phyloP scores from a whole-genome alignment of 2,888 invertebrate genomes.

The Tridacna gigas region DNA sequence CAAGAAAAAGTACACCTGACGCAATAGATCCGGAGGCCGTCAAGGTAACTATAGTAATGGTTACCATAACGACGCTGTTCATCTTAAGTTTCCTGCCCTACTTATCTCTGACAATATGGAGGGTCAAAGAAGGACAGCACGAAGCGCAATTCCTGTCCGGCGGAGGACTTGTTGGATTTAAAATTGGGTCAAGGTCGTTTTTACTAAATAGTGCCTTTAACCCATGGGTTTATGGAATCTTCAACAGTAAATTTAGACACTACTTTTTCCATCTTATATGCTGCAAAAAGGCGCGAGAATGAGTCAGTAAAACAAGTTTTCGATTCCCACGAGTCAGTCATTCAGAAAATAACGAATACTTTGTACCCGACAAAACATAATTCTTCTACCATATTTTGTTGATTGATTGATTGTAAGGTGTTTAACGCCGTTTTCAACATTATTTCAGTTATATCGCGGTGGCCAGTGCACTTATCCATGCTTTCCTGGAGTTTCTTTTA shows the following conservation, averaged over 20 bases:
- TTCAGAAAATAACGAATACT: too few species aligned
- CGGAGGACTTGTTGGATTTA: slow-evolving; percentile 48
- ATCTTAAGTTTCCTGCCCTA: slow-evolving; percentile 64
- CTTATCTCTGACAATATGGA: slow-evolving; percentile 48
- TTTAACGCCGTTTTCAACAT: too few species aligned
- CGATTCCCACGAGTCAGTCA: too few species aligned
- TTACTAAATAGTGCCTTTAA: slow-evolving; percentile 54
- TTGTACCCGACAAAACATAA: too few species aligned
- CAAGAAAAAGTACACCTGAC: not conserved
- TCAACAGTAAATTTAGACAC: slow-evolving; percentile 49
- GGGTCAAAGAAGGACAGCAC: slow-evolving; percentile 44
- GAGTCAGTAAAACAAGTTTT: too few species aligned
- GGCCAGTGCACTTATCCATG: too few species aligned
- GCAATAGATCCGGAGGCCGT: slow-evolving; percentile 33
- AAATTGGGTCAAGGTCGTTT: slow-evolving; percentile 55
- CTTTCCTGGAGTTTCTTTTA: too few species aligned
- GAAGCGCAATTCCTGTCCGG: slow-evolving; percentile 55
- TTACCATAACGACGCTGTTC: slow-evolving; percentile 59
- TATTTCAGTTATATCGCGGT: too few species aligned
- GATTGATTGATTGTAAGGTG: too few species aligned
- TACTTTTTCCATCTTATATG: slow-evolving; percentile 26
- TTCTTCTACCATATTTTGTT: too few species aligned
- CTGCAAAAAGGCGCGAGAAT: not conserved
- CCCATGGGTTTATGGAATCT: slow-evolving; percentile 59
- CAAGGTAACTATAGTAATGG: slow-evolving; percentile 53